Percentiles rank a stretch among this genome's conserved stretches.
phyloP scores from a whole-genome alignment of 2,888 invertebrate species.

The Nomada fabriciana region DNA sequence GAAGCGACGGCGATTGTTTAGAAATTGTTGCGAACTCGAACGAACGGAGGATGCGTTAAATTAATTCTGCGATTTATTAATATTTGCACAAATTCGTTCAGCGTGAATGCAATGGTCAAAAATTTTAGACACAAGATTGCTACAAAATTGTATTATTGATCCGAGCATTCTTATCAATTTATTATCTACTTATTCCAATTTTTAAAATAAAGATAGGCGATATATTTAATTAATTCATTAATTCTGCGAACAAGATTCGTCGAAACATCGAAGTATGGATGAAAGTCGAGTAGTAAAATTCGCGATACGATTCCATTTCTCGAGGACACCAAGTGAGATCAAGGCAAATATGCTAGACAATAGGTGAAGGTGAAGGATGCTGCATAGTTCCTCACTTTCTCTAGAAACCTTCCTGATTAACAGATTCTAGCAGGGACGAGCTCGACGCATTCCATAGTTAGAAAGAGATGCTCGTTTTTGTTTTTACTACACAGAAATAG shows the following conservation, averaged over 20 bases:
- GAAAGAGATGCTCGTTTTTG: neutral
- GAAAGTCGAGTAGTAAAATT: neutral
- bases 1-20: no score
- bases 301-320: constrained; percentile 31
- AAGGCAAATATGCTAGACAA: constrained; percentile 71
- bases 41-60: no score
- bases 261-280: neutral
- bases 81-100: no score
- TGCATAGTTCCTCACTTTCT: constrained; percentile 76
- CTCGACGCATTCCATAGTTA: neutral
- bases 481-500: neutral
- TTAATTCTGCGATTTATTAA: no score
- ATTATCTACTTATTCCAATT: no score
- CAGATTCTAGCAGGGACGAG: neutral
- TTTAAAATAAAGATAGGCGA: no score
- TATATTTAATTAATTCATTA: neutral
- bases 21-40: no score
- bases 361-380: constrained; percentile 81
- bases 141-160: no score
- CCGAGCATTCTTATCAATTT: no score
- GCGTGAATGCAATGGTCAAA: no score
- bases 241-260: neutral
- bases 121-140: no score
- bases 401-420: constrained; percentile 69
- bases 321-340: constrained; percentile 65